A percentile compares a stretch with the other conserved stretches of the same genome.
Conservation (phyloP, 2,797 vertebrate species). For the Liasis olivaceus region DNA sequence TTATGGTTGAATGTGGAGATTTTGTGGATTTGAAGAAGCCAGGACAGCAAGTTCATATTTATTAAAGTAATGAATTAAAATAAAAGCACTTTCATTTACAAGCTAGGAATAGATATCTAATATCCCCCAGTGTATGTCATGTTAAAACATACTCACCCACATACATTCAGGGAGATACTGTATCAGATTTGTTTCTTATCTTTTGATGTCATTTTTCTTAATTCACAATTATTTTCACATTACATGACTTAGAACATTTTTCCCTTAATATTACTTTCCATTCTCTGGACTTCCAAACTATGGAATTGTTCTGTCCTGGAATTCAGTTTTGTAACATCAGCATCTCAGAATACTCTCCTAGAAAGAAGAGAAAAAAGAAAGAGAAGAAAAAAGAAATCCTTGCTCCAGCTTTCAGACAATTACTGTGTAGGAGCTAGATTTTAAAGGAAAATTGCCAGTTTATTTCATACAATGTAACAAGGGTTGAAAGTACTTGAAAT, state of each 20-base stretch:
- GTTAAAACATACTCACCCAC: constrained; percentile 43
- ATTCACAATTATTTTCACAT: constrained; percentile 52
- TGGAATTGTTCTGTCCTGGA: constrained; percentile 12
- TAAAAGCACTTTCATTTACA: constrained; percentile 62
- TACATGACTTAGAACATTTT: constrained; percentile 48
- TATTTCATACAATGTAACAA: constrained; percentile 57
- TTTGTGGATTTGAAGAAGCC: constrained; percentile 73
- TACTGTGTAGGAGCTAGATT: constrained; percentile 48
- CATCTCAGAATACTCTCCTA: constrained; percentile 46
- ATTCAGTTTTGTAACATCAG: constrained; percentile 47
- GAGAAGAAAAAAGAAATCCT: not conserved
- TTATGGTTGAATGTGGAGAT: constrained; percentile 68
- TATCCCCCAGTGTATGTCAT: constrained; percentile 53
- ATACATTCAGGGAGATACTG: not conserved
- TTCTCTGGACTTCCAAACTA: constrained; percentile 41
- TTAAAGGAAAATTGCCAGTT: constrained; percentile 53
- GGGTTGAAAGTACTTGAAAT: constrained; percentile 59
- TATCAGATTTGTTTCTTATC: constrained; percentile 42
- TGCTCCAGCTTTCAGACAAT: constrained; percentile 64
- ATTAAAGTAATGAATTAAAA: constrained; percentile 63
- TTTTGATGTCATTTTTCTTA: constrained; percentile 44
- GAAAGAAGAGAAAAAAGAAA: constrained; percentile 27
- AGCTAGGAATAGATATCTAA: constrained; percentile 58
- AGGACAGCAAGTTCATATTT: constrained; percentile 58
- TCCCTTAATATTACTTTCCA: constrained; percentile 26